Evolutionary conservation across 2,113 vertebrate genomes (phyloP), one percentile per base, ranked within the genome.

Genomic region (Herpetotheres cachinnans): DNA sequence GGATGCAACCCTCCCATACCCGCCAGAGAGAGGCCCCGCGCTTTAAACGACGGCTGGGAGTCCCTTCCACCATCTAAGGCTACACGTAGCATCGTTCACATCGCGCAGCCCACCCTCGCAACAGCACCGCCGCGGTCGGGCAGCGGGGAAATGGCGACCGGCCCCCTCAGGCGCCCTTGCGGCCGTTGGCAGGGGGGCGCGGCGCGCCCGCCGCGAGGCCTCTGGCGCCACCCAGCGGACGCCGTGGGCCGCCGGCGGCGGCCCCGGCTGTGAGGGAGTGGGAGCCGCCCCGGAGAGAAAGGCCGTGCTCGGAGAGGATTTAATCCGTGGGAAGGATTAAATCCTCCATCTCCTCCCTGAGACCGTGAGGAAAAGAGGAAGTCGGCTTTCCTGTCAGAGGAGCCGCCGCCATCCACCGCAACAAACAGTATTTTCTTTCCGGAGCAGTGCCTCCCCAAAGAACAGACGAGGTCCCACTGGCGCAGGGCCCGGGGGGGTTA

Each of bases 221-320:
- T 95, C 74, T 85, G 86, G 82, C 86, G 86, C 91, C 96, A 71
- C 86, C 95, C 66, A 82, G 95, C 82, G 96, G 91, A 20, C 34
- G 5, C 49, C 13, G 29, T 7, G 17, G 5, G 11, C 30, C 27
- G 3, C 4, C 27, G 22, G 42, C 3, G 10, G 13, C 13, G 2
- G 6, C 13, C 3, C 11, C 4, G 10, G 24, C 5, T 0, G 36
- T 34, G 59, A 34, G 30, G 30, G 42, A 49, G 15, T 13, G 42
- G 42, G 18, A 18, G 40, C 32, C 18, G 38, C 55, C 27, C 17
- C 12, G 6, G 10, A 2, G n/a, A 6, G 54, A 8, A 34, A 11
- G 21, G 63, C 44, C 2, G 21, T 13, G 22, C 7, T 12, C 8
- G 6, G 42, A 13, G 42, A 42, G 42, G 42, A 13, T 42, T 11